phyloP scores from a whole-genome alignment of 1,140 invertebrate species.

The Orius laevigatus region DNA sequence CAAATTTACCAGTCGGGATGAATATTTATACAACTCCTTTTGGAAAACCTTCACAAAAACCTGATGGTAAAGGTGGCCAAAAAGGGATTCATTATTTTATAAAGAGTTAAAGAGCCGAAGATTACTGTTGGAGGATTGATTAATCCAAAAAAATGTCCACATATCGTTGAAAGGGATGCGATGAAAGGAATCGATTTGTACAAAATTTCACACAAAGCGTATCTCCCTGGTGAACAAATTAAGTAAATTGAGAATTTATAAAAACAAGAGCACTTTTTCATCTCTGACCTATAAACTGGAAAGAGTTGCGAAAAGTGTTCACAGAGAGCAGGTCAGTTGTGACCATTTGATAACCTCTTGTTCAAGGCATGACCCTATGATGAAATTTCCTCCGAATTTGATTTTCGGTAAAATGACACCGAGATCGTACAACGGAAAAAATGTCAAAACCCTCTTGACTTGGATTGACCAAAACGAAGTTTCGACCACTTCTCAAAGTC shows the following conservation, averaged over 20 bases:
- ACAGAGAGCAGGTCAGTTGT: background rate
- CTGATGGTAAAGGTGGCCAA: constrained; percentile 26
- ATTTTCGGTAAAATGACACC: too few relatives aligned
- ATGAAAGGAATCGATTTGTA: constrained; percentile 20
- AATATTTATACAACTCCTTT: constrained; percentile 28
- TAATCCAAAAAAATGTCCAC: background rate
- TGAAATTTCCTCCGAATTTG: too few relatives aligned
- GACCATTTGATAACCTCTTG: constrained; percentile 14
- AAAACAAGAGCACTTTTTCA: too few relatives aligned
- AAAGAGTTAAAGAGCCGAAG: too few relatives aligned
- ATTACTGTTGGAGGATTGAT: background rate
- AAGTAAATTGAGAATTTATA: constrained; percentile 22
- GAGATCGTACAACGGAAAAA: constrained; percentile 5
- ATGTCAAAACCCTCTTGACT: constrained; percentile 18
- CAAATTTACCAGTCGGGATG: constrained; percentile 32
- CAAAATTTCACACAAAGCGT: constrained; percentile 25
- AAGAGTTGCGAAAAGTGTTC: constrained; percentile 25
- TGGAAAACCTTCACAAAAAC: constrained; percentile 25
- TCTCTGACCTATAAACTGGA: too few relatives aligned
- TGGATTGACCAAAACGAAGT: constrained; percentile 17
- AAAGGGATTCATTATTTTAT: constrained; percentile 4
- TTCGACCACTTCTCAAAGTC: constrained; percentile 16
- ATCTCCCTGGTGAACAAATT: constrained; percentile 25
- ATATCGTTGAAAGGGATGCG: background rate
- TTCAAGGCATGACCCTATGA: constrained; percentile 8